These are phyloP conservation scores for Pantala flavescens DNA, from an alignment of 1,140 invertebrate genomes.

Conservation along the genomic window DNA sequence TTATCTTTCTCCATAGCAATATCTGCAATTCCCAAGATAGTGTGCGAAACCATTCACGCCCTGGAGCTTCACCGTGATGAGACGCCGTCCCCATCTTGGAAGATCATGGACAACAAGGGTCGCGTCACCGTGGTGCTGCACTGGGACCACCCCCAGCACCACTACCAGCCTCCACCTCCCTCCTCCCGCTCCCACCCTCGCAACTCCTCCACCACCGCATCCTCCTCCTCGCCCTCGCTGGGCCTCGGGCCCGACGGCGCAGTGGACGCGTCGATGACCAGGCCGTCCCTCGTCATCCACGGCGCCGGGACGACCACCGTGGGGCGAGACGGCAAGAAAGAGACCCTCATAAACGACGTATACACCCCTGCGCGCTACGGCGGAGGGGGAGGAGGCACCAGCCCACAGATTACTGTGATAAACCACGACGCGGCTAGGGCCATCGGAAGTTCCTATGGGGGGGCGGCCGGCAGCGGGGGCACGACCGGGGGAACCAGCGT, in stretches of 20 bases:
- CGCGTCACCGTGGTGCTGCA: constrained; percentile 86
- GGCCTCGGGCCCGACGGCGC: constrained; percentile 31
- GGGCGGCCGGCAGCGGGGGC: constrained; percentile 32
- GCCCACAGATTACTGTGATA: constrained; percentile 81
- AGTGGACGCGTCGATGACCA: constrained; percentile 20
- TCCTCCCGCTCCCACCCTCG: constrained; percentile 20
- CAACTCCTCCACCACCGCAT: neutral
- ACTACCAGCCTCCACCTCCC: constrained; percentile 44
- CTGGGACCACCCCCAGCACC: constrained; percentile 61
- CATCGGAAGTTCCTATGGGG: constrained; percentile 35
- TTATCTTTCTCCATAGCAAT: constrained; percentile 52
- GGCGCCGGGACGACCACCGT: neutral
- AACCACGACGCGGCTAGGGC: constrained; percentile 61
- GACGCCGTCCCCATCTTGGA: constrained; percentile 72
- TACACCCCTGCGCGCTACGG: constrained; percentile 41
- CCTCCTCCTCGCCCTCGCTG: neutral
- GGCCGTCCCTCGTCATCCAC: constrained; percentile 60
- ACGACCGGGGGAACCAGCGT: constrained; percentile 26
- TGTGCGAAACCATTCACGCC: constrained; percentile 89
- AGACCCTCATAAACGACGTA: constrained; percentile 44
- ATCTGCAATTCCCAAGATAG: constrained; percentile 89
- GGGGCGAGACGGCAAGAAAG: constrained; percentile 33
- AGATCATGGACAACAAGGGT: constrained; percentile 93
- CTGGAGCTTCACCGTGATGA: constrained; percentile 81
- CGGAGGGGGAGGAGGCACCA: constrained; percentile 29